Conservation (phyloP, 2,113 vertebrate genomes). For the Panthera tigris region DNA sequence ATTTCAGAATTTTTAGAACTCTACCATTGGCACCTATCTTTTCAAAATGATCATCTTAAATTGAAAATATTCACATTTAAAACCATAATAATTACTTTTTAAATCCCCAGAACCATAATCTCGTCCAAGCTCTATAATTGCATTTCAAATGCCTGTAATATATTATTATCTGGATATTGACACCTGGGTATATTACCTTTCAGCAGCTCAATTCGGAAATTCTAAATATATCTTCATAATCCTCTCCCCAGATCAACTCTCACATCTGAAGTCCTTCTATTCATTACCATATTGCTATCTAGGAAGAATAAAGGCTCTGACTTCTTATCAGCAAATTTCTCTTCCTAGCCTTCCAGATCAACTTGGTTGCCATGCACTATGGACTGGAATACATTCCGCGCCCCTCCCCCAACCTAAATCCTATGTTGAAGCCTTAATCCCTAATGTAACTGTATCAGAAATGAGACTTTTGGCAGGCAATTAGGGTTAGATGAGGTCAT, state of each 20-base stretch:
- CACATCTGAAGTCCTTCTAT: neutral
- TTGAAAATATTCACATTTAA: neutral
- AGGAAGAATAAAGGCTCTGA: neutral
- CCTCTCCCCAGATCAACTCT: neutral
- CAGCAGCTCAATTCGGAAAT: neutral
- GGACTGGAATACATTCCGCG: neutral
- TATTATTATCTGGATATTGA: neutral
- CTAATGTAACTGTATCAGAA: neutral
- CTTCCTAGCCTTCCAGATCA: neutral
- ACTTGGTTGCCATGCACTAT: neutral
- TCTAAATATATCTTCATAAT: neutral
- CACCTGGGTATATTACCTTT: neutral
- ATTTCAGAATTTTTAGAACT: neutral
- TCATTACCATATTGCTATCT: neutral
- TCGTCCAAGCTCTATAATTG: neutral
- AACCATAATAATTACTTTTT: neutral
- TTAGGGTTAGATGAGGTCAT: neutral
- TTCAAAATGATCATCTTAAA: neutral
- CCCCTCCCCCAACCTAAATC: neutral
- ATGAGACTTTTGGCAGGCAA: neutral
- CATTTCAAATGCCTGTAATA: neutral
- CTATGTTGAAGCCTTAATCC: neutral
- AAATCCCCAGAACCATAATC: neutral
- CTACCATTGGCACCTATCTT: neutral
- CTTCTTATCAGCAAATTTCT: neutral